Evolutionary conservation across 2,888 invertebrate genomes (phyloP).

Genomic region (Andrena bicolor): DNA sequence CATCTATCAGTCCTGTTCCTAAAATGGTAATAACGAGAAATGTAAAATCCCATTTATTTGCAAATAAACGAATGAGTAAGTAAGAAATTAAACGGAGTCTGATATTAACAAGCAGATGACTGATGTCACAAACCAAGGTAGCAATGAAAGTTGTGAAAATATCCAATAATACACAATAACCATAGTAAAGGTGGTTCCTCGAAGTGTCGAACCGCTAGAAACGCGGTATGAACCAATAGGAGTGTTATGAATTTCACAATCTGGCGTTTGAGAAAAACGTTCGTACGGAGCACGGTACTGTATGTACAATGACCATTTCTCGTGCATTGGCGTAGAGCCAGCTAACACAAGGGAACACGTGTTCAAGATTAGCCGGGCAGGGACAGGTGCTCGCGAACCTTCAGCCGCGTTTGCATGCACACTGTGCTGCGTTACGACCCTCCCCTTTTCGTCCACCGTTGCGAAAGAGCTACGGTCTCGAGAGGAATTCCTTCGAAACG

Average conservation of each 20-base stretch:
- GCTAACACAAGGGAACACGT: slow-evolving; percentile 82
- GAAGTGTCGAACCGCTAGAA: background rate
- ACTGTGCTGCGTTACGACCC: slow-evolving; percentile 49
- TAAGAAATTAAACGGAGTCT: no score
- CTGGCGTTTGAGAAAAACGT: slow-evolving; percentile 44
- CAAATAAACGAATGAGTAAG: no score
- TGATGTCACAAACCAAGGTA: no score
- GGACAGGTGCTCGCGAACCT: slow-evolving; percentile 81
- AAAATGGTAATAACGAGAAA: no score
- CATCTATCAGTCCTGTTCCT: no score
- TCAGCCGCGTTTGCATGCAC: slow-evolving; percentile 72
- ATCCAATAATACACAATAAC: no score
- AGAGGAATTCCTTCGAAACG: slow-evolving; percentile 54
- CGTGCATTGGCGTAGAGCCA: slow-evolving; percentile 78
- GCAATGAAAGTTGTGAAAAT: no score
- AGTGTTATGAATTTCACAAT: background rate
- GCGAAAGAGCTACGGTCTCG: slow-evolving; percentile 51
- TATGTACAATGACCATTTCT: slow-evolving; percentile 74
- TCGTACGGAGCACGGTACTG: slow-evolving; percentile 56
- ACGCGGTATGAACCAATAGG: background rate
- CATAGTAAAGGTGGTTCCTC: background rate
- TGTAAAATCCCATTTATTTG: no score
- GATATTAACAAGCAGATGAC: no score
- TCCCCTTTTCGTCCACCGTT: slow-evolving; percentile 15
- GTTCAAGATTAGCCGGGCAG: slow-evolving; percentile 82